Conservation (phyloP, 2,888 invertebrate genomes). For the Pyrocoelia pectoralis region DNA sequence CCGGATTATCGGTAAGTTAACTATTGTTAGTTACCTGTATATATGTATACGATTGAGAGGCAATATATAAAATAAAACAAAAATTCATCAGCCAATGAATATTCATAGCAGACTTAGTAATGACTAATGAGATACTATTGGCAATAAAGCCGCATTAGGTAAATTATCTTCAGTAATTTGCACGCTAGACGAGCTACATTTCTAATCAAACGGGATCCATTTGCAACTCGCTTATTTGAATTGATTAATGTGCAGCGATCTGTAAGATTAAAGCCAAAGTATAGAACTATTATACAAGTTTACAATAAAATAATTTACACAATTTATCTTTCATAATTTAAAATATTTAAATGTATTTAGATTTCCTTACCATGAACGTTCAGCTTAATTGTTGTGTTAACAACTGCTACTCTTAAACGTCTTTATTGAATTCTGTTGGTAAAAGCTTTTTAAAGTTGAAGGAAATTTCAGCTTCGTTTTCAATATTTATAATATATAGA, state of each 20-base stretch:
- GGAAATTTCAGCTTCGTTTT: not conserved
- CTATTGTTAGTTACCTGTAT: too few relatives aligned
- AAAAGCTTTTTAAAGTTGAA: too few relatives aligned
- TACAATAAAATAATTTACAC: too few relatives aligned
- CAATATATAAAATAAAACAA: too few relatives aligned
- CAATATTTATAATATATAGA: not conserved
- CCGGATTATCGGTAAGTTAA: conserved; percentile 79
- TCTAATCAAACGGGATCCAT: conserved; percentile 26
- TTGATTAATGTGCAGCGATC: conserved; percentile 27
- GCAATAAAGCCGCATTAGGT: not conserved
- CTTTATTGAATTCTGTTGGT: conserved; percentile 13
- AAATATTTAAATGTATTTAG: conserved; percentile 11
- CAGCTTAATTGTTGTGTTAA: conserved; percentile 16
- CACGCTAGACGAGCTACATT: conserved; percentile 22
- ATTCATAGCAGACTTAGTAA: not conserved
- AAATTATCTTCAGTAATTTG: conserved; percentile 17
- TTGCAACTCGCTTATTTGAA: conserved; percentile 19
- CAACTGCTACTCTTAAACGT: conserved; percentile 14
- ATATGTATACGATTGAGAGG: too few relatives aligned
- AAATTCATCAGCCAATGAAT: too few relatives aligned
- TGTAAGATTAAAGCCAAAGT: conserved; percentile 13
- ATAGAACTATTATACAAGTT: too few relatives aligned
- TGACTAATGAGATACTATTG: conserved; percentile 20
- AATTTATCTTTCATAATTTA: too few relatives aligned
- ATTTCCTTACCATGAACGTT: conserved; percentile 16